Evolutionary conservation across 2,888 invertebrate species (phyloP), one percentile per base, ranked within the genome.

Genomic region (Tetrapedia diversipes): DNA sequence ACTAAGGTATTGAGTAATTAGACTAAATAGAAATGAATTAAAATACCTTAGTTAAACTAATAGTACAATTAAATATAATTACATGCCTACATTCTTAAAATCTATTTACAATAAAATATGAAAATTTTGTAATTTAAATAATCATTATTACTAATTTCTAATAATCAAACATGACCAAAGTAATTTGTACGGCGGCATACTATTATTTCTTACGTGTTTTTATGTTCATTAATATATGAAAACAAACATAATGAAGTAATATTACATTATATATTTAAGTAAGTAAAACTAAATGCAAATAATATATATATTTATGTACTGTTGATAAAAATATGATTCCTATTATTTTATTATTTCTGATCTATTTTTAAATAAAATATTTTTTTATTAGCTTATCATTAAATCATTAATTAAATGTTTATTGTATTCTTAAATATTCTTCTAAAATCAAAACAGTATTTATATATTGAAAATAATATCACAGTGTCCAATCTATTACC

Each of bases 191-290:
- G 14, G 2, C 4, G 14, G 8, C n/a, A n/a, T 27, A 4, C 19
- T 63, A 27, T 41, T 29, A 10, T 53, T 39, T 19, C 7, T 1
- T 22, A 14, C 22, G 27, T 37, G n/a, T 37, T 19, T 59, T 37
- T 16, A 10, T 59, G 47, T 27, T 59, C 47, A 47, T 29, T 29
- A 1, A 27, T n/a, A 19, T 51, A n/a, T 14, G 16, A 63, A 63
- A 19, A 39, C 29, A 59, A 45, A 45, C 45, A 14, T 45, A 59
- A 45, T 32, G 32, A 19, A 29, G n/a, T 4, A 43, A 4, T 4
- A 39, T 39, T 37, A n/a, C 6, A 14, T 29, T 47, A 47, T 53
- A 61, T 29, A 49, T 63, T 64, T 41, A 29, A 29, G 41, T 14
- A 10, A 27, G 6, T n/a, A 39, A 27, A 60, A 22, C 22, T 45